A percentile compares a stretch with the other conserved stretches of the same genome.
Evolutionary conservation across 2,113 vertebrate species (phyloP).

Genomic region (Barnardius zonarius): DNA sequence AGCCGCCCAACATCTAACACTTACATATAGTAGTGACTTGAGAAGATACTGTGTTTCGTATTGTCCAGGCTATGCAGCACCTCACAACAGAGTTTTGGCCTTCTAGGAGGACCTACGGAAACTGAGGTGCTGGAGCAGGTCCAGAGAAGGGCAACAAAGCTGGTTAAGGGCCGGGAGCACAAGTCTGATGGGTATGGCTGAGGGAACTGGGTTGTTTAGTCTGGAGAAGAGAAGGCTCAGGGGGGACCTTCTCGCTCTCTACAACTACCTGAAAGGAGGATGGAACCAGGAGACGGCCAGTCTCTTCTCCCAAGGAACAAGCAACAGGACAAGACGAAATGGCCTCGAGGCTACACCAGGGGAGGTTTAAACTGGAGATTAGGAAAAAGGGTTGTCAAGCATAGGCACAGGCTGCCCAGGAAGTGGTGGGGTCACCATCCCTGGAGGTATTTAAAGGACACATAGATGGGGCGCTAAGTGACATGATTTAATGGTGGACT

Average conservation of each 20-base stretch:
- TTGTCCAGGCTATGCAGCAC: neutral
- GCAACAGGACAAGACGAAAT: neutral
- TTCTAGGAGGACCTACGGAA: neutral
- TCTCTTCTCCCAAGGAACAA: neutral
- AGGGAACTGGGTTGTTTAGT: neutral
- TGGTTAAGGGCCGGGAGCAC: neutral
- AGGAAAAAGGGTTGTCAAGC: neutral
- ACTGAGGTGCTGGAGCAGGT: neutral
- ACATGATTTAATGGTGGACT: neutral
- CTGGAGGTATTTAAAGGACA: neutral
- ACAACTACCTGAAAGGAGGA: neutral
- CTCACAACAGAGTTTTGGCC: neutral
- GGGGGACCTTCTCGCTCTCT: neutral
- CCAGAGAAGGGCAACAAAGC: neutral
- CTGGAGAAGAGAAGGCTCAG: neutral
- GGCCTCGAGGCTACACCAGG: neutral
- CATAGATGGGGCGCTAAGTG: neutral
- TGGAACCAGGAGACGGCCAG: neutral
- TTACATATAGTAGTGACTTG: neutral
- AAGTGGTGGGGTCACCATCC: neutral
- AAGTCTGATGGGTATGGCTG: neutral
- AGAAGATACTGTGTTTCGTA: neutral
- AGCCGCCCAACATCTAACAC: neutral
- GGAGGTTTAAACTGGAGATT: neutral
- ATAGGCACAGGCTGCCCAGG: neutral